Base-by-base conservation (phyloP, 2,888 invertebrate genomes). In the Habrosyne pyritoides region DNA sequence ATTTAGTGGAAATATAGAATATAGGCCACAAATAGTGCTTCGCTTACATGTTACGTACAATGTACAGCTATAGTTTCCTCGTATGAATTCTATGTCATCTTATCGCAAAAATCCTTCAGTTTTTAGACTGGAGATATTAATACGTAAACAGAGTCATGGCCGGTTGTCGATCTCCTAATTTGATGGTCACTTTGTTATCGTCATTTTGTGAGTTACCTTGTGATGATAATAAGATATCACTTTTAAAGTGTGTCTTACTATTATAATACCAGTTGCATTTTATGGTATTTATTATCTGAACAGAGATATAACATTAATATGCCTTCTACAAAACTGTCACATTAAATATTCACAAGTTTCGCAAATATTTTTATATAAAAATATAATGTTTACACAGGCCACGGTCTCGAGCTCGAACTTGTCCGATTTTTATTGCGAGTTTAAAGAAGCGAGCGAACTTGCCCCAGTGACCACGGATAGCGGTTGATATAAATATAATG, bases 161-260 rank as follows among this genome's bases (percentile, higher is more conserved):
- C 89, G 91, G 89, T 87, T 89, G 83, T 86, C 87, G 91, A 91
- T 90, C 91, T 90, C 89, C 76, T 86, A 87, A 86, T 85, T 89
- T 87, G 86, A 87, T 88, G 86, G 87, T 84, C 89, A 83, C 70
- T 75, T 67, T 69, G 73, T 83, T 87, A 88, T 88, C 87, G 58
- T 63, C 73, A 71, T 75, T 73, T 77, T 75, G 71, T 68, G 67
- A 61, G 61, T 73, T 76, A 77, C 84, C 83, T 81, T 71, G 71
- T 70, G 73, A 73, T 72, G 79, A 86, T 84, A 81, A 81, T 75
- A 72, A 69, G 70, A 73, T 73, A 73, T 60, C 60, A 61, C 60
- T 67, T 24, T 21, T 22, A 22, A 22, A 22, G 24, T 47, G 22
- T 47, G 24, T 47, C 47, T 22, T 47, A 12, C 12, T 12, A 47